Evolutionary conservation across 53 echinoderm and acorn worm species (phyloP), one percentile per base, ranked within the genome.

Genomic region (Echinarachnius parma): DNA sequence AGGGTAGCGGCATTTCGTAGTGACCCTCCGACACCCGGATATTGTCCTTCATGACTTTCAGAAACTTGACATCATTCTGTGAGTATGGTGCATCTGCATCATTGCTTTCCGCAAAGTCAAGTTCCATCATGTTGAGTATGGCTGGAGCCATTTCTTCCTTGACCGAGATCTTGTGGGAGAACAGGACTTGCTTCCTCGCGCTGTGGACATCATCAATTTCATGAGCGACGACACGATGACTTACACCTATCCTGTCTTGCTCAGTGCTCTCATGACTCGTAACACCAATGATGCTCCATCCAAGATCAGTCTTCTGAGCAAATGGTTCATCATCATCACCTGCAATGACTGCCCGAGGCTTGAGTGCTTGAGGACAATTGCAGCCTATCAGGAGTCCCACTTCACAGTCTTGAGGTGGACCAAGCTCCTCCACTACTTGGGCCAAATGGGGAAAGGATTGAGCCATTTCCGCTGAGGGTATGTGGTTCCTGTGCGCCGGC

Each of bases 1-100:
- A 78, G 19, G 87, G 87, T 34, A 80, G 64, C n/a, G 85, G 80
- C 75, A 75, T 80, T 36, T 85, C 75, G 28, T 80, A 61, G 64
- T 87, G 83, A 16, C 80, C 75, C 9, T 79, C 80, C 3, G 9
- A 2, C 36, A 34, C 19, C 14, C 34, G 16, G 3, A 61, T 21
- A n/a, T 34, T 21, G 4, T 34, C 13, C 10, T 61, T 18, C 18
- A 61, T 11, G 7, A 61, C 20, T 35, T 61, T 21, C 35, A 61
- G 16, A 21, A 61, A 61, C 3, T 21, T 11, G 8, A 9, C 7
- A 20, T 61, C 61, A 18, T 18, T 4, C 21, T 34, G 33, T 4
- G 61, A 61, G 35, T 61, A 61, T 14, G 61, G 61, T 25, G 34
- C 84, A 24, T 75, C 58, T 2, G 25, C 39, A 3, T 52, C 44